Evolutionary conservation across 2,888 invertebrate genomes (phyloP), one percentile per base, ranked within the genome.

Genomic region (Sipunculus nudus): DNA sequence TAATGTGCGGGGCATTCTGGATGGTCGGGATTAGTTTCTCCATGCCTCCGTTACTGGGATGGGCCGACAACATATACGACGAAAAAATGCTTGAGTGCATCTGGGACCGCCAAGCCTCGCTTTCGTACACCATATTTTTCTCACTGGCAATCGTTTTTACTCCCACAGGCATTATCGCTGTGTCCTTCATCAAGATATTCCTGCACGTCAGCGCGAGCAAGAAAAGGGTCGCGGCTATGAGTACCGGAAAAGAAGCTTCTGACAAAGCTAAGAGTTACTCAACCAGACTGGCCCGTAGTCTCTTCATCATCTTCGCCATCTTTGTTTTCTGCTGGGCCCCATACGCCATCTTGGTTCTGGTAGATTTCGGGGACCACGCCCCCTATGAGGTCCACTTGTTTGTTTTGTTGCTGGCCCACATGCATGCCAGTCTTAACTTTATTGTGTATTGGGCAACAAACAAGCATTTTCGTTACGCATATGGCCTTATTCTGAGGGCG

Each of bases 401-500:
- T 41, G 67, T 71, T 26, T 68, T 68, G 3, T 62, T 66, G 35
- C 71, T 65, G 45, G 74, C 74, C 4, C 74, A 74, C 46, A 43
- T 73, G 8, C 73, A 74, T 54, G 71, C 74, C 13, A 73, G 73
- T 1, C 29, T 72, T 1, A 74, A 72, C 53, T 72, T 72, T 70
- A 47, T 74, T 2, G 71, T 74, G 23, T 74, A 72, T 47, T 73
- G 71, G 28, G 19, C 58, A 26, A 73, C 74, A 10, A 70, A 74
- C 48, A 66, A 61, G 41, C 67, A 70, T 21, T 72, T 72, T n/a
- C n/a, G n/a, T n/a, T n/a, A n/a, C n/a, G n/a, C n/a, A n/a, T n/a
- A n/a, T n/a, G n/a, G n/a, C n/a, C n/a, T n/a, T n/a, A n/a, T n/a
- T n/a, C n/a, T n/a, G n/a, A n/a, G n/a, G n/a, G n/a, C n/a, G n/a